These are phyloP conservation scores for Litoditis marina DNA, from an alignment of 2,888 invertebrate genomes.

Conservation along the genomic window DNA sequence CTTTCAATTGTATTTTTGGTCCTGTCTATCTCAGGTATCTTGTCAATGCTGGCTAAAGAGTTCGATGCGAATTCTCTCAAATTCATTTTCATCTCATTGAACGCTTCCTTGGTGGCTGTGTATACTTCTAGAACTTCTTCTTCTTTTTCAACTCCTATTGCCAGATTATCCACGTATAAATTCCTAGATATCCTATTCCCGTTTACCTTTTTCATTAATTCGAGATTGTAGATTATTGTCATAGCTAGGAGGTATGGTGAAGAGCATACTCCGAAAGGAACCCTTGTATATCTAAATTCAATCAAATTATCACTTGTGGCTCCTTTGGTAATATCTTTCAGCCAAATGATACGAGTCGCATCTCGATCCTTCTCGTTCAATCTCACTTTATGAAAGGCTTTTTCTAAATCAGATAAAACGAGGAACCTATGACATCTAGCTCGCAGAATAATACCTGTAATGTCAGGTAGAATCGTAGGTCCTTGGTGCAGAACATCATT, in stretches of 20 bases:
- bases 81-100: conserved; percentile 2
- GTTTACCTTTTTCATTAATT: background rate
- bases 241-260: background rate
- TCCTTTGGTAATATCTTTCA: background rate
- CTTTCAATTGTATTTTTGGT: too few relatives aligned
- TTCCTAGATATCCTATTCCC: background rate
- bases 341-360: conserved; percentile 10
- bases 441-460: conserved; percentile 12
- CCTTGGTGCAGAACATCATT: conserved; percentile 13
- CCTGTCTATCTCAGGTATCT: too few relatives aligned
- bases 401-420: conserved; percentile 11
- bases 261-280: conserved; percentile 9
- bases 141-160: background rate
- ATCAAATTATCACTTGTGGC: background rate
- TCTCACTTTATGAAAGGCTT: conserved; percentile 15
- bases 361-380: conserved; percentile 8
- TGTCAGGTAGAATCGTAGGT: conserved; percentile 9
- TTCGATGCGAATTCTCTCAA: conserved; percentile 1
- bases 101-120: background rate
- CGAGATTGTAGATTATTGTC: background rate
- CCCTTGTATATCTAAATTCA: conserved; percentile 7
- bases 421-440: conserved; percentile 14
- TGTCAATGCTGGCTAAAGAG: background rate
- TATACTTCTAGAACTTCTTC: background rate
- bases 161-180: background rate